phyloP scores from a whole-genome alignment of 2,113 vertebrate species.

The Plecotus auritus region DNA sequence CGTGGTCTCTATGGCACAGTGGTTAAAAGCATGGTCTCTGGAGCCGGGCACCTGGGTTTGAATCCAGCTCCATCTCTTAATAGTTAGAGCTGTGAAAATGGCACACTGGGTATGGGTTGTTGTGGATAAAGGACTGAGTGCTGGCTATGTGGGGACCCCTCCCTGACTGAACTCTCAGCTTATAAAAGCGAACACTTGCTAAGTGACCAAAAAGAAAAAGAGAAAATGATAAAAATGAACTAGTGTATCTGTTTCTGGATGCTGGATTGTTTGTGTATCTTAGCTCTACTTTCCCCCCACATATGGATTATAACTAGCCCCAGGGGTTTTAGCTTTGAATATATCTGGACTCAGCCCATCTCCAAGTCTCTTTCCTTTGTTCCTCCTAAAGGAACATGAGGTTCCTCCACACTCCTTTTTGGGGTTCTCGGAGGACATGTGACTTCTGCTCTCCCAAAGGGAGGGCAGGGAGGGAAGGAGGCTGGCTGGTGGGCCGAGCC shows the following conservation, averaged over 20 bases:
- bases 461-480: background rate
- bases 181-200: background rate
- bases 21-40: background rate
- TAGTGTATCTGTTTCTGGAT: background rate
- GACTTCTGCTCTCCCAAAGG: background rate
- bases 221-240: background rate
- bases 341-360: background rate
- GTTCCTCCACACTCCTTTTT: background rate
- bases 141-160: background rate
- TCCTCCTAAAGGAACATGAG: background rate
- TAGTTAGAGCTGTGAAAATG: background rate
- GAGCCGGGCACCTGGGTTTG: background rate
- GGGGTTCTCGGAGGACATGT: background rate
- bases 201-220: background rate
- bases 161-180: background rate
- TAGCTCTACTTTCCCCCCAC: background rate
- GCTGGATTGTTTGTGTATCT: background rate
- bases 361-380: background rate
- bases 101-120: accelerated
- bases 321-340: background rate
- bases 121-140: background rate
- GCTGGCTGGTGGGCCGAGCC: background rate
- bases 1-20: background rate
- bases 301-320: background rate
- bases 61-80: background rate